These are phyloP conservation scores for Lycaena phlaeas DNA, from an alignment of 2,888 invertebrate genomes.

Conservation along the genomic window DNA sequence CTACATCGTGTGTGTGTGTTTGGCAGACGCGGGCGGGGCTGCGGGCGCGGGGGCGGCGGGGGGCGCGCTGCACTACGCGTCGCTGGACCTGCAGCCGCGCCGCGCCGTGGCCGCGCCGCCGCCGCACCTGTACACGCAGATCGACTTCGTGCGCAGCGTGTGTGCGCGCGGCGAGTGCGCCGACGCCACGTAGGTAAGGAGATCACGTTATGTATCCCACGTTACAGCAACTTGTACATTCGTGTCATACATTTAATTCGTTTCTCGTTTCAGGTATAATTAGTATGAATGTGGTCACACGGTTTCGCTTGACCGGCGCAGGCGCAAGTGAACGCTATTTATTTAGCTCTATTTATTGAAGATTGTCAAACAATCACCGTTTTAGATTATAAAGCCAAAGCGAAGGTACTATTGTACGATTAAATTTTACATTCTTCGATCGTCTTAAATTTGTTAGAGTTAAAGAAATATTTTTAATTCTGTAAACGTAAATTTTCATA, in stretches of 20 bases:
- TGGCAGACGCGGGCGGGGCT: too few species aligned
- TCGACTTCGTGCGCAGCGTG: conserved; percentile 82
- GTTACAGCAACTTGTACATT: neutral
- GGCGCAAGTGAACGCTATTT: conserved; percentile 1
- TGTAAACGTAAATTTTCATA: neutral
- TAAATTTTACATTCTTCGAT: conserved; percentile 4
- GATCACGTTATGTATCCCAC: too few species aligned
- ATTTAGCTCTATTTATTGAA: conserved; percentile 7
- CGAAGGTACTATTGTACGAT: conserved; percentile 8
- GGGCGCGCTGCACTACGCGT: conserved; percentile 51
- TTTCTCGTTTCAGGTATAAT: neutral
- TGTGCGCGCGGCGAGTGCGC: conserved; percentile 28
- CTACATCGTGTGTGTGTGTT: too few species aligned
- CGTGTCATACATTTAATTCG: neutral
- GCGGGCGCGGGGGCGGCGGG: conserved; percentile 10
- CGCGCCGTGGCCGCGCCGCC: conserved; percentile 43
- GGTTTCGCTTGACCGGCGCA: neutral
- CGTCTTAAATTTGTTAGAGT: neutral
- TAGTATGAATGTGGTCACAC: neutral
- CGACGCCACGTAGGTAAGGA: conserved; percentile 22
- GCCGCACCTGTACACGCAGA: conserved; percentile 82
- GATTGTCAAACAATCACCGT: conserved; percentile 7
- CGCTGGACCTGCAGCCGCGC: conserved; percentile 56
- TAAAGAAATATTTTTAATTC: neutral
- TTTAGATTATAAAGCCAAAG: conserved; percentile 8